These are phyloP conservation scores for Vannuccia rotundouncinata DNA, from an alignment of 2,888 invertebrate genomes.

Conservation along the genomic window DNA sequence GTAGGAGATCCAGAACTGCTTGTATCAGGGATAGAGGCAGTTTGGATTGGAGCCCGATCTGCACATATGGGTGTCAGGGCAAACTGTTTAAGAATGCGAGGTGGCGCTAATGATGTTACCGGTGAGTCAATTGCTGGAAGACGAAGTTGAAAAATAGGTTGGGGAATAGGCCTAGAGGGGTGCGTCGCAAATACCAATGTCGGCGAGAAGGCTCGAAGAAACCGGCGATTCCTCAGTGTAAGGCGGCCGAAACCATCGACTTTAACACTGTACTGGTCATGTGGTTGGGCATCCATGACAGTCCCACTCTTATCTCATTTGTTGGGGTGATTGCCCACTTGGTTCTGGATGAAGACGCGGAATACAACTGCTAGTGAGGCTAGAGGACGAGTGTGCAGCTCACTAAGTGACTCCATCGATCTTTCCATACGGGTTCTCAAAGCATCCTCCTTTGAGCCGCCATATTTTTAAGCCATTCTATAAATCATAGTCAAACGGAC, in stretches of 20 bases:
- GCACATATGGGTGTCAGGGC: not conserved
- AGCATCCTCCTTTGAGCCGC: not conserved
- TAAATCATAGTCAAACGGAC: not conserved
- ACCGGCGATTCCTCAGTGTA: not conserved
- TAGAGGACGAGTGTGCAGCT: not conserved
- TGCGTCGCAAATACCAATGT: not conserved
- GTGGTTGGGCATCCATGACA: not conserved
- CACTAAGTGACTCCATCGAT: not conserved
- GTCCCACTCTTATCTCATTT: not conserved
- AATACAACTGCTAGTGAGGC: not conserved
- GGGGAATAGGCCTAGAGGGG: not conserved
- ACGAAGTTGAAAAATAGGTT: not conserved
- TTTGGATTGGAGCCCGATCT: not conserved
- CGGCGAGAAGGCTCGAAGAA: not conserved
- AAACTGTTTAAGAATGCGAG: not conserved
- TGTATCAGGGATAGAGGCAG: not conserved
- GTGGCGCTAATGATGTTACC: not conserved
- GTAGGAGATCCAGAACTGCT: not conserved
- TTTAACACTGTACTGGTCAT: not conserved
- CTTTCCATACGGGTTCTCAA: not conserved
- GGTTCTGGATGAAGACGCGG: not conserved
- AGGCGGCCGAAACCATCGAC: not conserved
- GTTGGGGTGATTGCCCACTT: not conserved
- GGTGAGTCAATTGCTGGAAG: not conserved
- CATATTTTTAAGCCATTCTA: not conserved